These are phyloP conservation scores for Sturnira hondurensis DNA, from an alignment of 2,113 vertebrate genomes.

Conservation along the genomic window DNA sequence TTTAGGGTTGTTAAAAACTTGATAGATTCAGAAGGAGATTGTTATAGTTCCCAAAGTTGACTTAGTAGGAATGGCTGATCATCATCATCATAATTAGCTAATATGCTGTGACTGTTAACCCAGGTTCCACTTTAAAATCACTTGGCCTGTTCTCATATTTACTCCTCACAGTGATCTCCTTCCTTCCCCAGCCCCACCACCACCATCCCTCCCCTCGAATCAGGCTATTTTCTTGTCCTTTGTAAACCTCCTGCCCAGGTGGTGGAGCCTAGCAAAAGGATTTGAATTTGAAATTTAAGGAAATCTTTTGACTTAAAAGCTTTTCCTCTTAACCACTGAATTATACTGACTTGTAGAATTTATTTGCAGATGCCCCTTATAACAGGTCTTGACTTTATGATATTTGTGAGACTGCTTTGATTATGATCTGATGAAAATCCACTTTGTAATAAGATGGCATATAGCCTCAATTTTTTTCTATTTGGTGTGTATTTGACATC, in stretches of 20 bases:
- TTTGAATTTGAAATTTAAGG: slow-evolving; percentile 20
- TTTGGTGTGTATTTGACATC: background rate
- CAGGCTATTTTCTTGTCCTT: background rate
- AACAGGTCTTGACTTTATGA: slow-evolving; percentile 7
- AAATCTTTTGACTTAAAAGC: background rate
- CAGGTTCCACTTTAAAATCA: background rate
- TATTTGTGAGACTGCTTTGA: slow-evolving; percentile 13
- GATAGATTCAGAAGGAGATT: background rate
- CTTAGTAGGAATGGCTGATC: background rate
- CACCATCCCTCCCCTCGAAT: too few relatives aligned
- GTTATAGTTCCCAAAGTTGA: background rate
- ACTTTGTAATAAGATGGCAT: background rate
- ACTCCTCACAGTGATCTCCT: background rate
- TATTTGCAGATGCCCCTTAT: background rate
- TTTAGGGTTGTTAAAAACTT: slow-evolving; percentile 21
- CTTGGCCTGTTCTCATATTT: background rate
- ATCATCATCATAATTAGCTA: background rate
- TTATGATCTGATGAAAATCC: slow-evolving; percentile 24
- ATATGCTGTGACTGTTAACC: background rate
- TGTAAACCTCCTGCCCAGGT: background rate
- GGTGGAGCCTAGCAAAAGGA: background rate
- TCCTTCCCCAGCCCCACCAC: rapidly evolving
- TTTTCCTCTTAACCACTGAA: background rate
- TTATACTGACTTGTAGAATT: background rate
- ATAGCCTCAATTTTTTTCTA: background rate